Base-by-base conservation (phyloP, 2,113 vertebrate genomes). In the Gymnobelideus leadbeateri region DNA sequence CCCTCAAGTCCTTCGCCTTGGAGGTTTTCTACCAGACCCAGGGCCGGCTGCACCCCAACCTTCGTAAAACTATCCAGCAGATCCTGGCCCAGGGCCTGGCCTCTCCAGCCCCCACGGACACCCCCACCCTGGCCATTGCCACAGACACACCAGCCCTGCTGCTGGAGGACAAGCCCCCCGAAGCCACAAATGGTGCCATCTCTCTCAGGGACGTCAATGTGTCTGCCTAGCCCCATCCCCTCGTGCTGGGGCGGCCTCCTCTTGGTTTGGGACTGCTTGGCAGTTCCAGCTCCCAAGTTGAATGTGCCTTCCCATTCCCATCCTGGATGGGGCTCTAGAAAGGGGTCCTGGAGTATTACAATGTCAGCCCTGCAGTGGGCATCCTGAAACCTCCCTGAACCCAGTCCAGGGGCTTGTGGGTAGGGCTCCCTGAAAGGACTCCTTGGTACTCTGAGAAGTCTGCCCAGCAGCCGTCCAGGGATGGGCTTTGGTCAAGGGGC, bases 21-120 rank as follows among this genome's bases (percentile, higher is more conserved):
- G 99, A 99, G 98, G 99, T 99, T 95, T 99, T 99, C 98, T 99
- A 99, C 98, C 99, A 99, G 98, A 99, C 99, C 1, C 99, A 99
- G 98, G 98, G 98, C 89, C 99, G 99, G 93, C 98, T 99, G 93
- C 99, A 99, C 97, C 99, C 99, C 28, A 99, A 99, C 98, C 98
- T 99, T 89, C 98, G 99, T 92, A 99, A 99, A 96, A 99, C 99
- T 28, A 98, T 99, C 94, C 99, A 99, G 98, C 99, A 99, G 98
- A 99, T 99, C 97, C 98, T 99, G 94, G 99, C 99, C 94, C 99
- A 99, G 98, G 98, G 99, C 96, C 98, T 99, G 96, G 55, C 97
- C 16, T 97, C 98, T 97, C 97, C 98, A 92, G 91, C 97, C 96
- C 49, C 47, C 0, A 93, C 95, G 96, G 96, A 97, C 96, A 92